phyloP scores from a whole-genome alignment of 2,797 vertebrate genomes.

The Leuciscus waleckii region DNA sequence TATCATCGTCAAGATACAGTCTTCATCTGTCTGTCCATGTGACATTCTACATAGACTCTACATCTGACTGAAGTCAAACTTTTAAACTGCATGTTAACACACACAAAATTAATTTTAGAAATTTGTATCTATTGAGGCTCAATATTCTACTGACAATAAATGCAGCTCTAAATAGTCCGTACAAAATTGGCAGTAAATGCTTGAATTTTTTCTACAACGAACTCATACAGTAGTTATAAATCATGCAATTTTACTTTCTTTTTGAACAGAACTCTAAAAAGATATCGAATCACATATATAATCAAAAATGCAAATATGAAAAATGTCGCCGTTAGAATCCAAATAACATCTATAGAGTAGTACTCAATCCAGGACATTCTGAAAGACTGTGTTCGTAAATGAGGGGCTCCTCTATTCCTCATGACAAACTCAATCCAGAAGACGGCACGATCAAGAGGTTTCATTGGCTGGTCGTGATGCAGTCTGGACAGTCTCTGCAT shows the following conservation, averaged over 20 bases:
- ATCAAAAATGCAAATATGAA: not conserved
- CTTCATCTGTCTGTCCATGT: not conserved
- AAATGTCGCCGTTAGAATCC: not conserved
- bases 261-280: slow-evolving; percentile 17
- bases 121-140: not conserved
- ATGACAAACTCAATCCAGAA: slow-evolving; percentile 51
- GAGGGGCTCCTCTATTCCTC: slow-evolving; percentile 27
- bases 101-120: not conserved
- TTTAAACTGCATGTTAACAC: not conserved
- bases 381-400: slow-evolving; percentile 43
- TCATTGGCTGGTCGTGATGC: slow-evolving; percentile 56
- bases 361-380: slow-evolving; percentile 58
- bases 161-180: not conserved
- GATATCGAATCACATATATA: slow-evolving; percentile 2
- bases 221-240: not conserved
- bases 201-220: not conserved
- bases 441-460: slow-evolving; percentile 51
- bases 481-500: slow-evolving; percentile 58
- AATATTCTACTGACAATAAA: not conserved
- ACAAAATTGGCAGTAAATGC: not conserved
- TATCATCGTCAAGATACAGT: not conserved
- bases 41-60: not conserved
- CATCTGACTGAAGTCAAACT: not conserved
- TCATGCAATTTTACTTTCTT: slow-evolving; percentile 51
- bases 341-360: slow-evolving; percentile 54